Percentiles rank a stretch among this genome's conserved stretches.
Evolutionary conservation across 2,797 vertebrate species (phyloP).

Genomic region (Macroramphosus scolopax): DNA sequence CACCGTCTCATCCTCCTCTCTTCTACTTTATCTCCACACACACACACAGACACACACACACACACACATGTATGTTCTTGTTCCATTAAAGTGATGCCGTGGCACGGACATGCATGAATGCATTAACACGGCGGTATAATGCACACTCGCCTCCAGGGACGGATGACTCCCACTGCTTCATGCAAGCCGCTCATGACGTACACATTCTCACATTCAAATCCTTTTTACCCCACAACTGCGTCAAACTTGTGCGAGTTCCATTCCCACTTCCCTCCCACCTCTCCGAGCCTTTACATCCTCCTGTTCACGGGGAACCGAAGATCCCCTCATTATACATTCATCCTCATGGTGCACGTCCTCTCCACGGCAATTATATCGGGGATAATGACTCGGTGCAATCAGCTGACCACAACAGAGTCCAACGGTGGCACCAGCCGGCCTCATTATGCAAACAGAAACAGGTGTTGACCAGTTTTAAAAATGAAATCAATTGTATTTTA

Average conservation of each 20-base stretch:
- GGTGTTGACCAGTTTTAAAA: too few species aligned
- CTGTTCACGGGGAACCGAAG: constrained; percentile 51
- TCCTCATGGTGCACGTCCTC: constrained; percentile 39
- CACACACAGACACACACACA: constrained; percentile 11
- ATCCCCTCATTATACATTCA: constrained; percentile 57
- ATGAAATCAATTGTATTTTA: too few species aligned
- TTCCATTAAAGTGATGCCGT: constrained; percentile 49
- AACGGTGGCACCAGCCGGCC: constrained; percentile 22
- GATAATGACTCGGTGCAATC: constrained; percentile 23
- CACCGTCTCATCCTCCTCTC: too few species aligned
- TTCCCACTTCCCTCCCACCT: constrained; percentile 8
- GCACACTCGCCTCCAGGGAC: constrained; percentile 51
- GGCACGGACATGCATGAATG: constrained; percentile 49
- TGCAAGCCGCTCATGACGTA: constrained; percentile 26
- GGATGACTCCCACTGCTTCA: constrained; percentile 47
- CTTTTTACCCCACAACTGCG: constrained; percentile 17
- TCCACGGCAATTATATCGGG: constrained; percentile 51
- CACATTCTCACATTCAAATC: constrained; percentile 6
- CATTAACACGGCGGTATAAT: constrained; percentile 46
- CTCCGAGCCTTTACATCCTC: constrained; percentile 18
- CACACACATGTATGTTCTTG: constrained; percentile 17
- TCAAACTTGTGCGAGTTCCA: constrained; percentile 25
- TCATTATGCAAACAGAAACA: constrained; percentile 18
- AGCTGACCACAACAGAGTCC: too few species aligned
- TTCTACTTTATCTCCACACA: constrained; percentile 1